Evolutionary conservation across 2,113 vertebrate genomes (phyloP), one percentile per base, ranked within the genome.

Genomic region (Myrmecophaga tridactyla): DNA sequence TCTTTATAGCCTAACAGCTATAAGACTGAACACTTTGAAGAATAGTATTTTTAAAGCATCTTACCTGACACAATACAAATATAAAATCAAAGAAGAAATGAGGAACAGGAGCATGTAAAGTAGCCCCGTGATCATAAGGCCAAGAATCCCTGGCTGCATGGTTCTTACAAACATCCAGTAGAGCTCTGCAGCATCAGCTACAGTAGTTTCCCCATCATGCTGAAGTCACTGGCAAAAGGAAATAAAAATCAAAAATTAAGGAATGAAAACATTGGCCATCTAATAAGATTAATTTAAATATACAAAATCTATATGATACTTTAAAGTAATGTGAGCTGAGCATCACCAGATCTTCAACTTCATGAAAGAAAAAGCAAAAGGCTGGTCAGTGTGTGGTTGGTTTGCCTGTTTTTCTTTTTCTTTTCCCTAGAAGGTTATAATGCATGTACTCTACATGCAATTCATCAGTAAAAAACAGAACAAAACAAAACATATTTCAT

Each of bases 121-220:
- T 56, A 99, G 97, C 69, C 99, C 58, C 0, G 99, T 99, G 97
- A 99, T 98, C 95, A 99, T 58, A 84, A 98, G 97, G 31, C 99
- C 99, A 2, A 98, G 98, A 77, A 98, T 89, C 25, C 99, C 99
- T 0, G 99, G 99, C 86, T 98, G 98, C 31, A 98, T 98, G 15
- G 90, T 98, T 95, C 98, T 98, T 85, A 98, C 94, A 94, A 99
- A 99, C 83, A 98, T 98, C 99, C 99, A 99, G 97, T 99, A 99
- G 46, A 99, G 98, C 89, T 99, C 99, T 39, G 99, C 99, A 62
- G 98, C 99, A 29, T 99, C 99, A 15, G 99, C 99, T 76, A 98
- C 97, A 20, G 99, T 99, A 69, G 97, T 96, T 18, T 99, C 99
- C 15, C 98, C 97, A n/a, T 97, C 98, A 96, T 98, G 98, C 53